phyloP scores from a whole-genome alignment of 2,113 vertebrate genomes.

The Puffinus mauretanicus region DNA sequence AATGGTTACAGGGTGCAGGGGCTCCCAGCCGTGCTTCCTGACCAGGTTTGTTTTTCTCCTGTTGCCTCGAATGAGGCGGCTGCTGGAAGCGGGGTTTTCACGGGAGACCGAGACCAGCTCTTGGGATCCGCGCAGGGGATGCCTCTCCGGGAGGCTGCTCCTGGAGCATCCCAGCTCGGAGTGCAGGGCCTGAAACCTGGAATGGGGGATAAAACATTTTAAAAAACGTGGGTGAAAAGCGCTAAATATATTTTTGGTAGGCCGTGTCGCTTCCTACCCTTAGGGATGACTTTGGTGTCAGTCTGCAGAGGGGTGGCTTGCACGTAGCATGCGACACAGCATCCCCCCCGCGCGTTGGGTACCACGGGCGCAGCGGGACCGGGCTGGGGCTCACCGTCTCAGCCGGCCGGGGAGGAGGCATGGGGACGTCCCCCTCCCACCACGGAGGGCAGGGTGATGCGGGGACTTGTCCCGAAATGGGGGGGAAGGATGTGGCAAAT shows the following conservation, averaged over 20 bases:
- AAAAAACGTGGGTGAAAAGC: rapidly evolving
- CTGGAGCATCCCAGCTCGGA: neutral
- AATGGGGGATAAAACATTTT: neutral
- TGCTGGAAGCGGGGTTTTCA: neutral
- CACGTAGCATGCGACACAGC: rapidly evolving
- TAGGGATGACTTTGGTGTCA: neutral
- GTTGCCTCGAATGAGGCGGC: rapidly evolving
- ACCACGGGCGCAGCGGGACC: neutral
- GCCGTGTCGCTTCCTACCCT: neutral
- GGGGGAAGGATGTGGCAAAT: neutral
- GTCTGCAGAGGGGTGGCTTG: neutral
- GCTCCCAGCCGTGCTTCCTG: neutral
- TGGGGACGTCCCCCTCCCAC: rapidly evolving
- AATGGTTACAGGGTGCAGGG: neutral
- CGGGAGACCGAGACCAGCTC: neutral
- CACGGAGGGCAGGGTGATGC: neutral
- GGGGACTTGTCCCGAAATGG: rapidly evolving
- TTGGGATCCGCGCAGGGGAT: neutral
- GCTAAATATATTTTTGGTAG: rapidly evolving
- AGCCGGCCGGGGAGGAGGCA: neutral
- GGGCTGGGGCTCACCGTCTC: neutral
- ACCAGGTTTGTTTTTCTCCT: neutral
- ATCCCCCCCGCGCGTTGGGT: neutral
- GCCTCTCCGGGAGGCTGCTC: neutral
- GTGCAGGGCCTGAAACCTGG: neutral